Base-by-base conservation (phyloP, 2,797 vertebrate species). In the Malurus splendens region DNA sequence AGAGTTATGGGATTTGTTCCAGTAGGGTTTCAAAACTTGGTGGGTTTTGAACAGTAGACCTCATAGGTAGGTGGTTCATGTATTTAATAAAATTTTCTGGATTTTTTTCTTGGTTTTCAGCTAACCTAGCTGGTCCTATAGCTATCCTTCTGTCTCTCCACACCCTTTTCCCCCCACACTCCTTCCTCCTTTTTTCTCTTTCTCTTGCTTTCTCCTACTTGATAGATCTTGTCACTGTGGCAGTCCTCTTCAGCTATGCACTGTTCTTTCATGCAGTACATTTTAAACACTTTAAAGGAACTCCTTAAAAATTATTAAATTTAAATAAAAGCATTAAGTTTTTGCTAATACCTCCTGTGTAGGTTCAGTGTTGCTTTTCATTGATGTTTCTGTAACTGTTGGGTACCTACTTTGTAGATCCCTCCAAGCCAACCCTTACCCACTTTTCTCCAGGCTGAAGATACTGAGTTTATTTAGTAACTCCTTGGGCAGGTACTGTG, bases 151-250 rank as follows among this genome's bases (percentile, higher is more conserved):
- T 28, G 5, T 51, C 7, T 24, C 3, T 16, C 23, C 6, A 30
- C n/a, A 8, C 0, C 19, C 6, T 1, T 1, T 3, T 9, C 3
- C 3, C 0, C 4, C 3, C 3, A 0, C 16, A 13, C 16, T 41
- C 27, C 13, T 70, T 19, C 10, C 2, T 25, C 2, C 3, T 7
- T 42, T 42, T 64, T 19, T 56, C 7, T 6, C 3, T 30, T 64
- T 45, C 32, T 61, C 4, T 15, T 20, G 39, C 59, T 47, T 38
- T 54, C 9, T 55, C 8, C 11, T 64, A 64, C 16, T 15, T 38
- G 25, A 32, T 3, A 3, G 20, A 19, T 23, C 50, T 11, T 61
- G 24, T 27, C 27, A n/a, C 9, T 30, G 4, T 14, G 10, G 2
- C 3, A 18, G 14, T 24, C 28, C 67, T 75, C 45, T 77, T n/a